Percentiles rank a stretch among this genome's conserved stretches.
These are phyloP conservation scores for Disparrhopalites patrizii DNA, from an alignment of 2,888 invertebrate genomes.

Conservation along the genomic window DNA sequence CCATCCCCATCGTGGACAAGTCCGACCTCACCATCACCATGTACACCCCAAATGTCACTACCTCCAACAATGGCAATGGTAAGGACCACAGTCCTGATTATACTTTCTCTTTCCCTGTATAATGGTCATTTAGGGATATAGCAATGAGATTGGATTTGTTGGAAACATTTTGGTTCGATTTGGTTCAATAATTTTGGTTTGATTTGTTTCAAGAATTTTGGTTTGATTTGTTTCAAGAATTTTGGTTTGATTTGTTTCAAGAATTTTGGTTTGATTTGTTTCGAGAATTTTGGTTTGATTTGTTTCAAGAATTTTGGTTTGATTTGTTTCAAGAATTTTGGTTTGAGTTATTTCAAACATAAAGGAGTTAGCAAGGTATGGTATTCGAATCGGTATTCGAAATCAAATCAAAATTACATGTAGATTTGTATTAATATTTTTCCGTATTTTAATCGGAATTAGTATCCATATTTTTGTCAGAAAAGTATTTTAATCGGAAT, in stretches of 20 bases:
- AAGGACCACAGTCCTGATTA: too few species aligned
- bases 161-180: neutral
- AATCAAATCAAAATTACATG: neutral
- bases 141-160: neutral
- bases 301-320: neutral
- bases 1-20: conserved; percentile 43
- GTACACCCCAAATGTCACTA: conserved; percentile 36
- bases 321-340: neutral
- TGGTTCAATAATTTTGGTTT: neutral
- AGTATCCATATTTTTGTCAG: too few species aligned
- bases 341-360: neutral
- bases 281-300: neutral
- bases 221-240: too few species aligned
- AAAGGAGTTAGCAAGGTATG: neutral
- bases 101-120: too few species aligned
- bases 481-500: too few species aligned
- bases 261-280: too few species aligned
- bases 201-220: neutral
- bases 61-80: conserved; percentile 17
- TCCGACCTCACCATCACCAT: conserved; percentile 47
- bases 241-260: neutral
- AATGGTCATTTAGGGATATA: neutral
- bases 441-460: neutral
- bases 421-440: neutral
- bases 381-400: neutral